Conservation (phyloP, 2,888 invertebrate genomes). For the Bellardia pandia region DNA sequence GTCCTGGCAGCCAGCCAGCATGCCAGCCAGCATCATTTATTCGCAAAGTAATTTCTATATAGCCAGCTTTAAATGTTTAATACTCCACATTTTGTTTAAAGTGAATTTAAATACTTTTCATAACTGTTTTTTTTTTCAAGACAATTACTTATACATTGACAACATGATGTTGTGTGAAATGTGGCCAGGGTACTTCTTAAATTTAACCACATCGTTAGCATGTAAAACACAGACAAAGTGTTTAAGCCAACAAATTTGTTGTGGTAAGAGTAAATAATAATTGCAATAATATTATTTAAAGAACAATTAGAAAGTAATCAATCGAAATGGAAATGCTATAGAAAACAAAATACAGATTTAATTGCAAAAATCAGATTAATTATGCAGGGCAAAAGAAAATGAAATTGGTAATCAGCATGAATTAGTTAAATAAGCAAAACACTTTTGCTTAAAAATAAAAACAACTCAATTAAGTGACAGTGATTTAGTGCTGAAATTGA, state of each 20-base stretch:
- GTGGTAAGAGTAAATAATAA: background rate
- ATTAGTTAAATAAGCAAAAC: too few relatives aligned
- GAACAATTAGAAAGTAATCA: conserved; percentile 4
- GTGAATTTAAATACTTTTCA: too few relatives aligned
- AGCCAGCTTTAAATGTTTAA: too few relatives aligned
- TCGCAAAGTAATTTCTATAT: too few relatives aligned
- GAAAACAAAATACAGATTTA: background rate
- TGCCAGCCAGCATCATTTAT: background rate
- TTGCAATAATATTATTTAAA: background rate
- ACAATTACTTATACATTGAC: too few relatives aligned
- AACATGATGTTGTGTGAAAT: background rate
- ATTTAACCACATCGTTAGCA: background rate
- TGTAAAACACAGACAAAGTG: background rate
- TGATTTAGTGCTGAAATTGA: too few relatives aligned
- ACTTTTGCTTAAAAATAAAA: too few relatives aligned
- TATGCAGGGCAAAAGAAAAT: background rate
- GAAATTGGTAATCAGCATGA: background rate
- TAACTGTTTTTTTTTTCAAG: too few relatives aligned
- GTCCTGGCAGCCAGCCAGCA: background rate
- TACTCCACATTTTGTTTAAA: too few relatives aligned
- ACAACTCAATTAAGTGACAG: too few relatives aligned
- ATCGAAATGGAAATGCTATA: background rate
- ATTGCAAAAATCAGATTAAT: background rate
- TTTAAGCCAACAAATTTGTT: background rate
- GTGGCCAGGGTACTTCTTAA: background rate